Conservation (phyloP, 2,888 invertebrate genomes). For the Anoplius nigerrimus region DNA sequence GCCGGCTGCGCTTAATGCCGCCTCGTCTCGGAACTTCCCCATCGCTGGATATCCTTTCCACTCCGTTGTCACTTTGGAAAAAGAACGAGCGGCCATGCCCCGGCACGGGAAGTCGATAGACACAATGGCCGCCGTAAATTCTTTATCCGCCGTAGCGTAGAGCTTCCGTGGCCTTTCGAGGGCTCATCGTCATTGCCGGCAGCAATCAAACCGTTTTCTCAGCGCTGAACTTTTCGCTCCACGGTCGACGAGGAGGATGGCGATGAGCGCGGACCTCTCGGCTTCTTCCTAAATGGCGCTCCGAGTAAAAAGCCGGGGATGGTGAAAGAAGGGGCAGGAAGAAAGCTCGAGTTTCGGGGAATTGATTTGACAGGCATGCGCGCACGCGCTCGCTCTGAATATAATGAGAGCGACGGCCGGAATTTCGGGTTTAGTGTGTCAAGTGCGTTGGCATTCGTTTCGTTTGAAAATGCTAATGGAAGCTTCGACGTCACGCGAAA, state of each 20-base stretch:
- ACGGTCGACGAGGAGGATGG: no score
- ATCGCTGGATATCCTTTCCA: constrained; percentile 33
- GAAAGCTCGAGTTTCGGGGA: no score
- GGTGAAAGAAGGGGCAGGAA: no score
- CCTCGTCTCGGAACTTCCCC: constrained; percentile 21
- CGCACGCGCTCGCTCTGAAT: no score
- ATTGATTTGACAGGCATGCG: no score
- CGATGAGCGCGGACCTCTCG: no score
- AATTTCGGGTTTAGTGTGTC: background rate
- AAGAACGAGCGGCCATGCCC: background rate
- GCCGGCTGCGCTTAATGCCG: constrained; percentile 38
- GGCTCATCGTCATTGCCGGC: background rate
- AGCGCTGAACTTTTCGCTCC: constrained; percentile 9
- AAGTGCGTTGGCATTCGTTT: background rate
- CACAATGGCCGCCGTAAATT: constrained; percentile 26
- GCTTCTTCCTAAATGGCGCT: no score
- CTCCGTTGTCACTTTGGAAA: constrained; percentile 11
- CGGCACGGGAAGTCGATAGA: constrained; percentile 13
- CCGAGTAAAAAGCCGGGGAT: no score
- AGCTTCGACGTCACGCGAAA: no score
- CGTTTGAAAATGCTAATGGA: constrained; percentile 17
- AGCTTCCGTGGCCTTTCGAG: background rate
- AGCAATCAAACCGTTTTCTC: constrained; percentile 7
- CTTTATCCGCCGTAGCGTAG: constrained; percentile 11
- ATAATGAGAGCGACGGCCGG: background rate